phyloP scores from a whole-genome alignment of 2,888 invertebrate species.

The Anarsia innoxiella region DNA sequence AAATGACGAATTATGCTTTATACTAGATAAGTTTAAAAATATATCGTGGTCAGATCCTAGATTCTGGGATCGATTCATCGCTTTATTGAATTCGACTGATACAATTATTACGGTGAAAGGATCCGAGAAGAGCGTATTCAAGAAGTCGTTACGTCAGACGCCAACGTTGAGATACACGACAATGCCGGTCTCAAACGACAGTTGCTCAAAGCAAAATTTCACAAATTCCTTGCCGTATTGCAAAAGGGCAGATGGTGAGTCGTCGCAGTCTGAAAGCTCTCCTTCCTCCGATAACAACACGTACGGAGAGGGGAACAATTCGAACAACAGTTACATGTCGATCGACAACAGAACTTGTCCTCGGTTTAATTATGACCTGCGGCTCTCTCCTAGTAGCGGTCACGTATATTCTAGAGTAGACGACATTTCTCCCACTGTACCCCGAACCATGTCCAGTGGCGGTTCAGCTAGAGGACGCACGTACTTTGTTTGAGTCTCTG shows the following conservation, averaged over 20 bases:
- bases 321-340: slow-evolving; percentile 81
- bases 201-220: slow-evolving; percentile 73
- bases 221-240: slow-evolving; percentile 67
- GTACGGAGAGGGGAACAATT: slow-evolving; percentile 78
- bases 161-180: slow-evolving; percentile 73
- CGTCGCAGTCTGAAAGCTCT: slow-evolving; percentile 75
- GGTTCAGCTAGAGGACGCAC: slow-evolving; percentile 60
- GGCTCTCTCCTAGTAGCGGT: slow-evolving; percentile 69
- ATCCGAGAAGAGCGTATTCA: slow-evolving; percentile 67
- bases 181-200: slow-evolving; percentile 72
- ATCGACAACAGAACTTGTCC: slow-evolving; percentile 75
- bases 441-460: slow-evolving; percentile 52
- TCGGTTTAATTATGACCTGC: slow-evolving; percentile 73
- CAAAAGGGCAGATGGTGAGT: slow-evolving; percentile 65
- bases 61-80: slow-evolving; percentile 90
- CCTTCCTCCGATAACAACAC: slow-evolving; percentile 74
- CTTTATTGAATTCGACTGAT: slow-evolving; percentile 82
- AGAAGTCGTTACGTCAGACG: slow-evolving; percentile 64
- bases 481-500: slow-evolving; percentile 57
- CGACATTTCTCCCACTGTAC: slow-evolving; percentile 62
- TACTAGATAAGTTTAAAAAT: slow-evolving; percentile 76
- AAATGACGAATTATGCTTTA: slow-evolving; percentile 60
- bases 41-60: slow-evolving; percentile 85
- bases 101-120: slow-evolving; percentile 69
- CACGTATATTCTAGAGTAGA: slow-evolving; percentile 72